Base-by-base conservation (phyloP, 2,888 invertebrate genomes). In the Pyrochroa serraticornis region DNA sequence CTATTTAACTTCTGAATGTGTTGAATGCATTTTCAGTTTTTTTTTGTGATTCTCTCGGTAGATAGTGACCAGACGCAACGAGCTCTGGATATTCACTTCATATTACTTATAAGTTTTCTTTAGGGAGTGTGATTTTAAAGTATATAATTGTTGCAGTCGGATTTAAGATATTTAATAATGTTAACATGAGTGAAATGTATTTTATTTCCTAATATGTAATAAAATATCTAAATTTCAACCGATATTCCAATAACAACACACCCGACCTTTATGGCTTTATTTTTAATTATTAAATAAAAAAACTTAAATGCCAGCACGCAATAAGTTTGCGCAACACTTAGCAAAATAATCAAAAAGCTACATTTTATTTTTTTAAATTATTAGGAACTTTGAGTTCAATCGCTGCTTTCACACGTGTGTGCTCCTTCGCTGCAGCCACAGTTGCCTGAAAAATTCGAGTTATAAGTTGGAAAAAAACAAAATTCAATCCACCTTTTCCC, bases 121-220 rank as follows among this genome's bases (percentile, higher is more conserved):
- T 51, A 54, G 55, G 53, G 60, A 53, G 52, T 58, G 61, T 60
- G 60, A 60, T 60, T 56, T 53, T 51, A 31, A 43, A 55, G 39
- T 66, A 66, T 71, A 70, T 66, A 62, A 69, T 68, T 71, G 71
- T 71, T 71, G 64, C 64, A 64, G 63, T 62, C 67, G 64, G 60
- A 68, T 68, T 68, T 72, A 70, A 75, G 71, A 76, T 77, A 75
- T 77, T 76, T 75, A 75, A 70, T 72, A 70, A 60, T 76, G 75
- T 75, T 75, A 72, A 64, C 61, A 67, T 68, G 69, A 72, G 67
- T 71, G 73, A 75, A 72, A 74, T 76, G 75, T 75, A 76, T 71
- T 76, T 76, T 76, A 75, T 76, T 76, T 76, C 68, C 56, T 64
- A 64, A 60, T 53, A 56, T 62, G 54, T 58, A 67, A 60, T 44